Evolutionary conservation across 2,113 vertebrate genomes (phyloP).

Genomic region (Amia ocellicauda): DNA sequence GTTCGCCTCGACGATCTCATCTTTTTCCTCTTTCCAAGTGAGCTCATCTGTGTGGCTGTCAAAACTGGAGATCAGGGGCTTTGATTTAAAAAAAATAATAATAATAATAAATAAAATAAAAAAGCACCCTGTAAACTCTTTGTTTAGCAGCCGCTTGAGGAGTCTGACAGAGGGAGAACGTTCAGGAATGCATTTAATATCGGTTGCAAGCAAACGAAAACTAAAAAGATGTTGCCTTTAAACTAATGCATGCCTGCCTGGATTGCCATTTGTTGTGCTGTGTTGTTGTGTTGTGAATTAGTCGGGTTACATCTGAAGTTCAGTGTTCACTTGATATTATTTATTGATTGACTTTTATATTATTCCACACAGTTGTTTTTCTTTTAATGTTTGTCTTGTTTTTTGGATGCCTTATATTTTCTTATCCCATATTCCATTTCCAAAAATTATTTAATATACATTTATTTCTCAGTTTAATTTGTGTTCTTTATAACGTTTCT

Average conservation of each 20-base stretch:
- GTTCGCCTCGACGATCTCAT: too few species aligned
- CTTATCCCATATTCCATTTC: neutral
- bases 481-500: conserved; percentile 36
- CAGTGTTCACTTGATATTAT: neutral
- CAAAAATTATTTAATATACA: neutral
- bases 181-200: neutral
- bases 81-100: too few species aligned
- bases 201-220: neutral
- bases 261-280: neutral
- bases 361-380: conserved; percentile 5
- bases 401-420: neutral
- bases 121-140: too few species aligned
- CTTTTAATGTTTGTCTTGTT: neutral
- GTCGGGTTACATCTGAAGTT: neutral
- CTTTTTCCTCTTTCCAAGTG: too few species aligned
- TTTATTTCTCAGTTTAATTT: conserved; percentile 8
- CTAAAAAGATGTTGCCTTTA: conserved; percentile 16
- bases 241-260: neutral
- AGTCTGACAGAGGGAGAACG: too few species aligned
- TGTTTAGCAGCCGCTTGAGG: too few species aligned
- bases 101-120: too few species aligned
- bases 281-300: neutral
- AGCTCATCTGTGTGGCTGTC: too few species aligned
- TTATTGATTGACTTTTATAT: conserved; percentile 12
- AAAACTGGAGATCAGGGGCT: too few species aligned